Percentiles rank a stretch among this genome's conserved stretches.
phyloP scores from a whole-genome alignment of 2,888 invertebrate genomes.

The Aproaerema taeniolella region DNA sequence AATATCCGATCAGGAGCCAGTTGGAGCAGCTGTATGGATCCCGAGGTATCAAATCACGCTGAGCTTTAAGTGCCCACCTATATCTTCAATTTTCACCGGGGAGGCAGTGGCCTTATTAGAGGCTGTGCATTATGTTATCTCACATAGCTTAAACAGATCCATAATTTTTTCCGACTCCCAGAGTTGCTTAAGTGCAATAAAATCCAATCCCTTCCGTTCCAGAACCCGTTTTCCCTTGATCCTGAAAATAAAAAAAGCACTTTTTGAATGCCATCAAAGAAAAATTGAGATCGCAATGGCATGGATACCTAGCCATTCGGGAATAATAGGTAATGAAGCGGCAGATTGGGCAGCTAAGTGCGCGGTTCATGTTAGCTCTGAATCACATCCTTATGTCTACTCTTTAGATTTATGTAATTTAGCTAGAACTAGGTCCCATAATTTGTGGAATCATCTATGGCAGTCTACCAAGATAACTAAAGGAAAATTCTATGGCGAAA shows the following conservation, averaged over 20 bases:
- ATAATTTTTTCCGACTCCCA: conserved; percentile 3
- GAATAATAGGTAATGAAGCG: neutral
- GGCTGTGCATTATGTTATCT: neutral
- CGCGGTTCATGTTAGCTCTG: neutral
- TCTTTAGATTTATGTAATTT: neutral
- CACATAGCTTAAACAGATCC: conserved; percentile 1
- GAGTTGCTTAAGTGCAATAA: conserved; percentile 1
- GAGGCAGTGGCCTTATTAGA: conserved; percentile 3
- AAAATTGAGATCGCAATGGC: neutral
- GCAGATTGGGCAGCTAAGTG: neutral
- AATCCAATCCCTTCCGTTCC: neutral
- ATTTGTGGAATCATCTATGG: neutral
- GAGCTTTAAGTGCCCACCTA: conserved; percentile 3
- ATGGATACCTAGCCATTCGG: conserved; percentile 1
- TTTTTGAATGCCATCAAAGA: neutral
- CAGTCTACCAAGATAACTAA: neutral
- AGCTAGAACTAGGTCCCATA: neutral
- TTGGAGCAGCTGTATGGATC: conserved; percentile 8
- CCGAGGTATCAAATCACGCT: neutral
- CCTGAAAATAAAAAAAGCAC: neutral
- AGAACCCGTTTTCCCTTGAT: neutral
- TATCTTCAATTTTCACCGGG: conserved; percentile 4
- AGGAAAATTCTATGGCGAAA: neutral
- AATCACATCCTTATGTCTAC: neutral
- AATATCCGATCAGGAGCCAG: neutral